Percentiles rank a stretch among this genome's conserved stretches.
phyloP scores from a whole-genome alignment of 1,140 invertebrate genomes.

The Bombus pascuorum region DNA sequence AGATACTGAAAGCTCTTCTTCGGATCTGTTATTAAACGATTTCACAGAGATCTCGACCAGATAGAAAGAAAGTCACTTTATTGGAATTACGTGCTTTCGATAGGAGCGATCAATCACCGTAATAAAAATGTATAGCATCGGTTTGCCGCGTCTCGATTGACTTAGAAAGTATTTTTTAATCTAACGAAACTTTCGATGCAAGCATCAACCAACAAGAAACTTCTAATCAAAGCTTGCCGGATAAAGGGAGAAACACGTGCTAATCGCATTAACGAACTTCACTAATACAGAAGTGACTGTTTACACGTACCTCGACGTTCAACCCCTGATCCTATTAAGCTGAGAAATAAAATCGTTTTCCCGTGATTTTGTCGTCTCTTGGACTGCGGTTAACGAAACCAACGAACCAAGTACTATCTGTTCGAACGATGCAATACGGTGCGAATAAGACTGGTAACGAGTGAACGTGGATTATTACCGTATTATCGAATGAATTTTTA shows the following conservation, averaged over 20 bases:
- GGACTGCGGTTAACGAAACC: not conserved
- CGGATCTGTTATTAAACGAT: not conserved
- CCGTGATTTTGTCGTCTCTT: not conserved
- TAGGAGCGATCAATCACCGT: not conserved
- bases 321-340: not conserved
- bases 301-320: not conserved
- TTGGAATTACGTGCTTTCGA: not conserved
- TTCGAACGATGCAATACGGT: not conserved
- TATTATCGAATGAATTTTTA: not conserved
- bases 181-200: not conserved
- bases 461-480: not conserved
- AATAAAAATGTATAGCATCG: not conserved
- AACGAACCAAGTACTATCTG: no score
- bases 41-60: not conserved
- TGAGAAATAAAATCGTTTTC: not conserved
- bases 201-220: not conserved
- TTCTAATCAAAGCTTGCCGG: not conserved
- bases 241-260: not conserved
- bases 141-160: no score
- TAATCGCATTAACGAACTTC: not conserved
- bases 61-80: not conserved
- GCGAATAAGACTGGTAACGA: not conserved
- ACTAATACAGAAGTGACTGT: not conserved
- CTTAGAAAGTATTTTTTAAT: not conserved
- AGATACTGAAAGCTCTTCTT: not conserved